A percentile compares a stretch with the other conserved stretches of the same genome.
These are phyloP conservation scores for Zaprionus africanus DNA, from an alignment of 1,140 invertebrate genomes.

Conservation along the genomic window DNA sequence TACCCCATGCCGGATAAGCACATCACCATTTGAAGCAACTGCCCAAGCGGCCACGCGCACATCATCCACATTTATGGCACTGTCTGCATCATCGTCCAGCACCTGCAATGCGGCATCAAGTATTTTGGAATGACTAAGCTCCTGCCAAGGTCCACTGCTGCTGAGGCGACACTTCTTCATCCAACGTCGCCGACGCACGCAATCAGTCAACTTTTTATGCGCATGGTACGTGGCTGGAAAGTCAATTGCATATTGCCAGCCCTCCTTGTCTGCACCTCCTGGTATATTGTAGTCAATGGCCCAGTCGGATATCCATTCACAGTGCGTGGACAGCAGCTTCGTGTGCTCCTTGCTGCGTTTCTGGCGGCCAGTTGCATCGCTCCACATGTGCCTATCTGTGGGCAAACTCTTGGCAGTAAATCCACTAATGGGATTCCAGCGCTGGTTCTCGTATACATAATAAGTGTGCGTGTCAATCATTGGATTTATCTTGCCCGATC, in stretches of 20 bases:
- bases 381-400: conserved; percentile 96
- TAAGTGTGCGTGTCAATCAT: conserved; percentile 94
- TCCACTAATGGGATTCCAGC: conserved; percentile 95
- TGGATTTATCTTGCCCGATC: conserved; percentile 89
- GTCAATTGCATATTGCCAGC: conserved; percentile 97
- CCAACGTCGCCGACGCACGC: conserved; percentile 94
- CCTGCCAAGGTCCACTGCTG: conserved; percentile 94
- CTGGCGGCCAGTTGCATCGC: conserved; percentile 92
- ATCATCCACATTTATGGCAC: conserved; percentile 56
- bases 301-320: conserved; percentile 97
- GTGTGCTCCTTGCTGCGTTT: conserved; percentile 93
- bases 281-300: conserved; percentile 94
- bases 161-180: conserved; percentile 91
- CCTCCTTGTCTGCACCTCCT: conserved; percentile 94
- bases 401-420: conserved; percentile 93
- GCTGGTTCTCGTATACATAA: conserved; percentile 96
- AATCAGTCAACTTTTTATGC: conserved; percentile 94
- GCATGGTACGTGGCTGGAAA: conserved; percentile 94
- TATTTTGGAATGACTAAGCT: conserved; percentile 92
- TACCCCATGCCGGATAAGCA: conserved; percentile 91
- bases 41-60: conserved; percentile 90
- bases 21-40: conserved; percentile 92
- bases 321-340: conserved; percentile 93
- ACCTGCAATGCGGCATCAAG: conserved; percentile 88
- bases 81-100: conserved; percentile 63